Evolutionary conservation across 2,113 vertebrate species (phyloP).

Genomic region (Seriola aureovittata): DNA sequence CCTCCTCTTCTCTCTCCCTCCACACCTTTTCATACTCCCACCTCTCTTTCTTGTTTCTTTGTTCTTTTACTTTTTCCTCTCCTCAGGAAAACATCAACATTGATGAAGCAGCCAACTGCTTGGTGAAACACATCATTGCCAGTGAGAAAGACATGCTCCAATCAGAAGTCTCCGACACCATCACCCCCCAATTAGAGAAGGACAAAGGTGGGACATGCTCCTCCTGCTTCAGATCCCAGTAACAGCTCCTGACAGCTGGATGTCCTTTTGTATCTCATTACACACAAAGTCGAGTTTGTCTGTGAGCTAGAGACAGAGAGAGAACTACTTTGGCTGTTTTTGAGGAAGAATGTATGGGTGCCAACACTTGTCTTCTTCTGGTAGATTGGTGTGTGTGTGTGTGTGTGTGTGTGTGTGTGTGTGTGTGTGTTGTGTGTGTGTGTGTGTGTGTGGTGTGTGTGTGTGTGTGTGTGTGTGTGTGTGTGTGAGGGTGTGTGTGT

Average conservation of each 20-base stretch:
- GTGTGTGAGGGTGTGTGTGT: neutral
- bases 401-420: neutral
- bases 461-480: neutral
- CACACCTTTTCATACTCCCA: too few relatives aligned
- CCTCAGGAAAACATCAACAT: constrained; percentile 97
- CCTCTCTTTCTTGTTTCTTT: neutral
- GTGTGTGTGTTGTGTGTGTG: neutral
- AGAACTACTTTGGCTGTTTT: constrained; percentile 35
- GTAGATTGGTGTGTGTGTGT: neutral
- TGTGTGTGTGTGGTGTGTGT: neutral
- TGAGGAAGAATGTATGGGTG: constrained; percentile 32
- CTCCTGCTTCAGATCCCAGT: constrained; percentile 89
- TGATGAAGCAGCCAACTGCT: constrained; percentile 94
- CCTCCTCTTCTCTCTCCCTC: neutral
- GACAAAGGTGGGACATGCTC: constrained; percentile 89
- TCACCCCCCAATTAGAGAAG: constrained; percentile 91
- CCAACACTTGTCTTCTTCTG: constrained; percentile 37
- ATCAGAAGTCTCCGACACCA: constrained; percentile 87
- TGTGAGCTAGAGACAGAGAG: constrained; percentile 36
- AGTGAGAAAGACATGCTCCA: constrained; percentile 93
- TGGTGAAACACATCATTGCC: constrained; percentile 97
- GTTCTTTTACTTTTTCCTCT: neutral
- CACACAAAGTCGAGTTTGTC: constrained; percentile 38
- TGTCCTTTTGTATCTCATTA: constrained; percentile 52
- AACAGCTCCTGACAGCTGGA: constrained; percentile 33